Percentiles rank a stretch among this genome's conserved stretches.
phyloP scores from a whole-genome alignment of 1,140 invertebrate genomes.

The Penaeus indicus region DNA sequence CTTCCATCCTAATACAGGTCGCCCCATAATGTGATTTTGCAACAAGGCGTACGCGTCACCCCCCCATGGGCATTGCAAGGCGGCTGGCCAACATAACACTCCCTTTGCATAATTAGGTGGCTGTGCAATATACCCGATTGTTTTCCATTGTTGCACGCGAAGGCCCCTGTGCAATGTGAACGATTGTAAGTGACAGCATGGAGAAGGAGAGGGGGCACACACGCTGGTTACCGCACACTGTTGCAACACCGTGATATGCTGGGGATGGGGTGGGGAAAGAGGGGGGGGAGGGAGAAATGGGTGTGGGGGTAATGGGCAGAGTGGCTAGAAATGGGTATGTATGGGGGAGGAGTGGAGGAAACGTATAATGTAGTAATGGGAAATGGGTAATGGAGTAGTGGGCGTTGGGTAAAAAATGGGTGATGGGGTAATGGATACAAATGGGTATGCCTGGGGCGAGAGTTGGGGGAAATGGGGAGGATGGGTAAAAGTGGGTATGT shows the following conservation, averaged over 20 bases:
- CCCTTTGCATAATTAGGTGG: slow-evolving; percentile 52
- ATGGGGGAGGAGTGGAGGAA: background rate
- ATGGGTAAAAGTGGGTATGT: background rate
- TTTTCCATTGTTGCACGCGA: slow-evolving; percentile 50
- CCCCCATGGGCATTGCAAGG: slow-evolving; percentile 43
- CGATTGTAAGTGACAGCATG: slow-evolving; percentile 50
- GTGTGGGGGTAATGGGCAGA: background rate
- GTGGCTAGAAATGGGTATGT: background rate
- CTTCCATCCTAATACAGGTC: too few species aligned
- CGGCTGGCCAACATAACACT: slow-evolving; percentile 49
- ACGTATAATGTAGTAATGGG: background rate
- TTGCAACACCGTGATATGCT: background rate
- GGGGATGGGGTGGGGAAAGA: background rate
- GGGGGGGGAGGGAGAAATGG: background rate
- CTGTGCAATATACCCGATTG: slow-evolving; percentile 44
- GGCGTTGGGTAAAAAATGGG: background rate
- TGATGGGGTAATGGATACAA: background rate
- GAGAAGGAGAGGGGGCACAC: background rate
- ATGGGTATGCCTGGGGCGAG: too few species aligned
- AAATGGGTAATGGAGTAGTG: background rate
- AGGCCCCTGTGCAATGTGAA: slow-evolving; percentile 26
- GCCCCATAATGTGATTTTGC: too few species aligned
- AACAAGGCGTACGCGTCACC: background rate
- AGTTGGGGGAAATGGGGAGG: background rate
- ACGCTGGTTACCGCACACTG: background rate